Evolutionary conservation across 2,888 invertebrate species (phyloP).

Genomic region (Dasypogon diadema): DNA sequence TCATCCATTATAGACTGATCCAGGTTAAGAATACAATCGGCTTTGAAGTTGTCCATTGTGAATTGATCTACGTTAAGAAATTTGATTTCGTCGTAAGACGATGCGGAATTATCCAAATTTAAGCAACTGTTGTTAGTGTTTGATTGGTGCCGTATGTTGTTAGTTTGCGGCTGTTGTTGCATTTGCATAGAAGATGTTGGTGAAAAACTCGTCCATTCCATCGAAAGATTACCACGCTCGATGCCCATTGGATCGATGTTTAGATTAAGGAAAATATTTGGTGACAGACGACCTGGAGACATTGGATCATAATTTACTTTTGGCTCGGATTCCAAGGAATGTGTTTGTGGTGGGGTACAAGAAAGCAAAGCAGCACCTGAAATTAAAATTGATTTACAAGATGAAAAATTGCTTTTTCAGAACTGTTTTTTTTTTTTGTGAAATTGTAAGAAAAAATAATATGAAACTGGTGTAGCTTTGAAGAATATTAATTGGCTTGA

Average conservation of each 20-base stretch:
- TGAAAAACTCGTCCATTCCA: conserved; percentile 67
- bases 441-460: background rate
- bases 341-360: conserved; percentile 66
- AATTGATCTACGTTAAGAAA: conserved; percentile 69
- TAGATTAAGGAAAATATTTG: conserved; percentile 68
- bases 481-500: too few species aligned
- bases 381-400: background rate
- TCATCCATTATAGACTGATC: conserved; percentile 66
- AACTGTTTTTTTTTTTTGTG: too few species aligned
- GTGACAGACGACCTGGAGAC: conserved; percentile 67
- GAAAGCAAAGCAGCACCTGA: conserved; percentile 64
- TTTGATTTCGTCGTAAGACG: conserved; percentile 68
- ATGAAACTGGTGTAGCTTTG: too few species aligned
- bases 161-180: conserved; percentile 50
- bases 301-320: conserved; percentile 61
- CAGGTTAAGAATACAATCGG: conserved; percentile 68
- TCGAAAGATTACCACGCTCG: conserved; percentile 65
- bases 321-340: conserved; percentile 65
- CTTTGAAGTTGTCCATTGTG: conserved; percentile 68
- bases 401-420: too few species aligned
- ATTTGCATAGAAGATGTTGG: conserved; percentile 55
- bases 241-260: conserved; percentile 67
- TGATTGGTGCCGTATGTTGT: background rate
- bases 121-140: conserved; percentile 49
- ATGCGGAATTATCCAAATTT: conserved; percentile 63